A percentile compares a stretch with the other conserved stretches of the same genome.
phyloP scores from a whole-genome alignment of 1,140 invertebrate genomes.

The Bemisia tabaci region DNA sequence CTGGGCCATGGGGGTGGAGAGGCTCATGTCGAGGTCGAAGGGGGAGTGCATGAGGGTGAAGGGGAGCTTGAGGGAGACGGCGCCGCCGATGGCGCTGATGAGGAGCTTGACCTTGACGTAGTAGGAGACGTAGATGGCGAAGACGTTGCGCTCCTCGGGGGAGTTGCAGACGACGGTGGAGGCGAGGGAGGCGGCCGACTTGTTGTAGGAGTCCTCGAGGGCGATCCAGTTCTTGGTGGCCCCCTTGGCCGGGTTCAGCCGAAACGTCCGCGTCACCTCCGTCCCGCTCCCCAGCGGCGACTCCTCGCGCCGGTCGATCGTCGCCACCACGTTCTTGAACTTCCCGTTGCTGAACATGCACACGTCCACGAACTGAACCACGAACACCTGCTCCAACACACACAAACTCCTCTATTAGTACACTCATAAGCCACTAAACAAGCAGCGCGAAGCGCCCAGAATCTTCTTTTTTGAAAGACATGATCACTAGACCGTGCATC shows the following conservation, averaged over 20 bases:
- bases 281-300: constrained; percentile 44
- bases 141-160: constrained; percentile 62
- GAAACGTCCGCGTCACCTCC: constrained; percentile 45
- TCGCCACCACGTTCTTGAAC: constrained; percentile 94
- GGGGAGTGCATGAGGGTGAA: constrained; percentile 53
- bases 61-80: constrained; percentile 61
- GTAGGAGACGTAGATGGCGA: constrained; percentile 79
- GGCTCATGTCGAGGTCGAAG: constrained; percentile 27
- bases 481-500: too few species aligned
- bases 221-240: constrained; percentile 71
- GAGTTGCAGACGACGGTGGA: constrained; percentile 49
- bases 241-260: constrained; percentile 52
- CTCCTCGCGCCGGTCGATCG: constrained; percentile 54
- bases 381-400: constrained; percentile 47
- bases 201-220: constrained; percentile 57
- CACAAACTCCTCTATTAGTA: not conserved
- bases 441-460: too few species aligned
- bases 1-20: not conserved
- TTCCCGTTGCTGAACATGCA: constrained; percentile 98
- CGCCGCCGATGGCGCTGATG: constrained; percentile 61
- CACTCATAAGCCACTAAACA: not conserved
- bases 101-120: constrained; percentile 72
- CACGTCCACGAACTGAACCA: constrained; percentile 94
- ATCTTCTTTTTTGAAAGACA: too few species aligned
- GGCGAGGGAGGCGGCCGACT: constrained; percentile 48